Evolutionary conservation across 2,113 vertebrate species (phyloP).

Genomic region (Pandion haliaetus): DNA sequence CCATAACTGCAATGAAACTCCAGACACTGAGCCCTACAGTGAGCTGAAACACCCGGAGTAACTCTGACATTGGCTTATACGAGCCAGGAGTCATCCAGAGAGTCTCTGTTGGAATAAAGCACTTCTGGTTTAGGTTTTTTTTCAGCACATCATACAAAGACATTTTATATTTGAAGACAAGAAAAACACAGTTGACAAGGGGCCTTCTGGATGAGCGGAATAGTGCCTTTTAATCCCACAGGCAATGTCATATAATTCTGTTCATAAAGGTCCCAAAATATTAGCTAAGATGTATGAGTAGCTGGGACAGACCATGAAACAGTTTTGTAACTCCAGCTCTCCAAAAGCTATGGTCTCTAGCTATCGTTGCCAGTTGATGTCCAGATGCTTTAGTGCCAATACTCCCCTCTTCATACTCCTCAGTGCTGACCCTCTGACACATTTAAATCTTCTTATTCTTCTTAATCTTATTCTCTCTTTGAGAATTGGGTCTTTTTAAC

Average conservation of each 20-base stretch:
- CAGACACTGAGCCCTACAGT: neutral
- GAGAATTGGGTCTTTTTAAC: neutral
- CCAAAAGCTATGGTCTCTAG: neutral
- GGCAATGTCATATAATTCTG: neutral
- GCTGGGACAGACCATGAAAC: too few relatives aligned
- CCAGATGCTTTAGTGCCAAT: neutral
- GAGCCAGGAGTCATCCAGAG: neutral
- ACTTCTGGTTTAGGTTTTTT: neutral
- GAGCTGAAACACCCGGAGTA: neutral
- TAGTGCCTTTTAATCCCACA: neutral
- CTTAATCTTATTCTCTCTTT: neutral
- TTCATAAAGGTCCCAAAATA: neutral
- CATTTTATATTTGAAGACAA: neutral
- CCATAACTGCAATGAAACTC: neutral
- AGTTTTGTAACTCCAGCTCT: neutral
- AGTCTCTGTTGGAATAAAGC: neutral
- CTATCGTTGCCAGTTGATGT: neutral
- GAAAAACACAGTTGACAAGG: neutral
- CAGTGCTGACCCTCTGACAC: neutral
- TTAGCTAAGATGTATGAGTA: neutral
- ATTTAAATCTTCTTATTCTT: neutral
- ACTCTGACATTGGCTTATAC: neutral
- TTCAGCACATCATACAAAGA: neutral
- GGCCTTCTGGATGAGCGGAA: neutral
- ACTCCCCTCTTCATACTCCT: neutral